Evolutionary conservation across 2,113 vertebrate genomes (phyloP).

Genomic region (Salvelinus sp.): DNA sequence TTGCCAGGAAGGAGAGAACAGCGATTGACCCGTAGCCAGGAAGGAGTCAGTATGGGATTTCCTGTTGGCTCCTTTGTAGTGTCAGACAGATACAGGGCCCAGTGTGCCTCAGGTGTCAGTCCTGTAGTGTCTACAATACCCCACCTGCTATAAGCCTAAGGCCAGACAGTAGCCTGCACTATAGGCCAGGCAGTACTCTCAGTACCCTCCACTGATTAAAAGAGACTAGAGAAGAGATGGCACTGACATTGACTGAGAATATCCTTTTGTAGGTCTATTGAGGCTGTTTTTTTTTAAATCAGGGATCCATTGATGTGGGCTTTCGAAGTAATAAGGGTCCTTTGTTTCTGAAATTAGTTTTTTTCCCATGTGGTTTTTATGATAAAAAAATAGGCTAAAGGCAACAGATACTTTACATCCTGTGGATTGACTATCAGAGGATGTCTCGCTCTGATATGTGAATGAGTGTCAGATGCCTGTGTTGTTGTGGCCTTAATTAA

Average conservation of each 20-base stretch:
- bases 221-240: slow-evolving; percentile 34
- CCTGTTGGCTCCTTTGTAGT: slow-evolving; percentile 43
- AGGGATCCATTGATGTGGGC: slow-evolving; percentile 48
- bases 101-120: slow-evolving; percentile 46
- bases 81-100: slow-evolving; percentile 30
- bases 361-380: slow-evolving; percentile 24
- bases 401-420: background rate
- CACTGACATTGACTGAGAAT: slow-evolving; percentile 31
- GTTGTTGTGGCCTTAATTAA: background rate
- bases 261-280: slow-evolving; percentile 40
- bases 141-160: slow-evolving; percentile 7
- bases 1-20: slow-evolving; percentile 12
- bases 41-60: slow-evolving; percentile 34
- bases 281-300: slow-evolving; percentile 41
- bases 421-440: background rate
- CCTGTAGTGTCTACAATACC: slow-evolving; percentile 26
- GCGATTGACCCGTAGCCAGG: slow-evolving; percentile 25
- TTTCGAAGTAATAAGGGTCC: slow-evolving; percentile 31
- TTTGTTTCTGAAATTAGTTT: slow-evolving; percentile 37
- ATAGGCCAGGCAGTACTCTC: slow-evolving; percentile 28
- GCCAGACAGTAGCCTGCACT: slow-evolving; percentile 37
- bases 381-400: slow-evolving; percentile 15
- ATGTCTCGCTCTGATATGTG: background rate
- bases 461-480: background rate
- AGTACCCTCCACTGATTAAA: background rate